A percentile compares a stretch with the other conserved stretches of the same genome.
phyloP scores from a whole-genome alignment of 1,140 invertebrate genomes.

The Drosophila virilis region DNA sequence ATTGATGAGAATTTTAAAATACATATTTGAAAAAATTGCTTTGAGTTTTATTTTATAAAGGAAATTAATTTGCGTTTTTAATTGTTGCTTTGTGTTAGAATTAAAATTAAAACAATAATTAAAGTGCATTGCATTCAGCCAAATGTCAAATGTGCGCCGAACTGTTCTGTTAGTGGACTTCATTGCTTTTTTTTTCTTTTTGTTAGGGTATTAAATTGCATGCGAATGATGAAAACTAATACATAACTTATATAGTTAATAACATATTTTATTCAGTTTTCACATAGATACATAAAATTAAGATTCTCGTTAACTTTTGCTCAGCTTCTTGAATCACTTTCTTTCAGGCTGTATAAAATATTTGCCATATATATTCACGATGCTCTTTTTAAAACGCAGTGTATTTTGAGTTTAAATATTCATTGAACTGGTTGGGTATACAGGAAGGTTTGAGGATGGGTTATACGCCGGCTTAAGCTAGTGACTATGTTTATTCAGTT shows the following conservation, averaged over 20 bases:
- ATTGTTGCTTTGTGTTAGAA: slow-evolving; percentile 41
- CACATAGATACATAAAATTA: background rate
- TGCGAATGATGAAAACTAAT: slow-evolving; percentile 22
- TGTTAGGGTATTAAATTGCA: slow-evolving; percentile 13
- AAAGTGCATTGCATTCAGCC: slow-evolving; percentile 32
- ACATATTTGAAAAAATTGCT: slow-evolving; percentile 61
- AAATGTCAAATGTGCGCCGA: slow-evolving; percentile 18
- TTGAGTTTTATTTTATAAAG: slow-evolving; percentile 41
- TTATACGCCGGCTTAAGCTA: background rate
- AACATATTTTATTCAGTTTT: slow-evolving; percentile 13
- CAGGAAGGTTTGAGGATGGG: background rate
- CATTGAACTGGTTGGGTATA: background rate
- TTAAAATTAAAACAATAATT: slow-evolving; percentile 11
- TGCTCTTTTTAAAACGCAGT: background rate
- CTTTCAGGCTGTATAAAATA: too few species aligned
- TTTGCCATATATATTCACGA: too few species aligned
- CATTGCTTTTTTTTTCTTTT: background rate
- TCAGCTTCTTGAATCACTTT: background rate
- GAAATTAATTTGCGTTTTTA: slow-evolving; percentile 32
- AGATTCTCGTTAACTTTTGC: background rate
- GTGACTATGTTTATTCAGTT: background rate
- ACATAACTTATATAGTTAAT: background rate
- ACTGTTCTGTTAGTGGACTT: slow-evolving; percentile 16
- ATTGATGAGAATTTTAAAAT: slow-evolving; percentile 66
- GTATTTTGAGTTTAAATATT: background rate